Percentiles rank a stretch among this genome's conserved stretches.
Evolutionary conservation across 2,888 invertebrate species (phyloP).

Genomic region (Hirtodrosophila alboralis): DNA sequence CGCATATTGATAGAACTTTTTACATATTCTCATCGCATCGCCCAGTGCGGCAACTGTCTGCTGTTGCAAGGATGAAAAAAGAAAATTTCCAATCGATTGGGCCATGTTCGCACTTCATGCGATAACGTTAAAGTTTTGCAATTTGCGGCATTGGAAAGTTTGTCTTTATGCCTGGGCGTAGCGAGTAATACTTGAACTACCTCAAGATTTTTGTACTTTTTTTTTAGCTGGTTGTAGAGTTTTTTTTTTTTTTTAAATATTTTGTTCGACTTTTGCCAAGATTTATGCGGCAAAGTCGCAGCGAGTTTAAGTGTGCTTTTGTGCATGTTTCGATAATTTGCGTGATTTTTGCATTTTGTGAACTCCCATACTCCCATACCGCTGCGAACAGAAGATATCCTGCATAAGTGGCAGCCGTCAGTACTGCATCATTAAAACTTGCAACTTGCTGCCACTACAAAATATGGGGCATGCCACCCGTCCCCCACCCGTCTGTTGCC

Average conservation of each 20-base stretch:
- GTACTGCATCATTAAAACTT: constrained; percentile 72
- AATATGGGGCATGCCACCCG: constrained; percentile 59
- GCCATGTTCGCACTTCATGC: constrained; percentile 76
- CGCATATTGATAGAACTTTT: constrained; percentile 12
- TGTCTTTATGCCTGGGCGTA: constrained; percentile 49
- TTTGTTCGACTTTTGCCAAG: constrained; percentile 64
- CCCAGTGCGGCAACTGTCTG: constrained; percentile 46
- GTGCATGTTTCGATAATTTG: constrained; percentile 80
- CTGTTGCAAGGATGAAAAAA: no score
- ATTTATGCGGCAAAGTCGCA: constrained; percentile 77
- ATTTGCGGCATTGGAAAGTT: constrained; percentile 78
- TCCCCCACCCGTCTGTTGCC: no score
- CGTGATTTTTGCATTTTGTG: constrained; percentile 71
- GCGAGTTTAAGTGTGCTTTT: constrained; percentile 67
- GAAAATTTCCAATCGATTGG: constrained; percentile 80
- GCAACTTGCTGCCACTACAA: constrained; percentile 59
- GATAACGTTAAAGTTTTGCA: constrained; percentile 77
- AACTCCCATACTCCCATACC: constrained; percentile 12
- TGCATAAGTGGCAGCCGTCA: constrained; percentile 42
- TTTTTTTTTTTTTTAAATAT: constrained; percentile 17
- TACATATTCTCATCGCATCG: constrained; percentile 30
- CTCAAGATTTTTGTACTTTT: constrained; percentile 74
- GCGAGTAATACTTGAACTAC: constrained; percentile 29
- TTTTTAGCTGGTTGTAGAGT: constrained; percentile 45
- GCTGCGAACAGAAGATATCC: constrained; percentile 21